Base-by-base conservation (phyloP, 2,797 vertebrate species). In the Halcyon smyrnensis region DNA sequence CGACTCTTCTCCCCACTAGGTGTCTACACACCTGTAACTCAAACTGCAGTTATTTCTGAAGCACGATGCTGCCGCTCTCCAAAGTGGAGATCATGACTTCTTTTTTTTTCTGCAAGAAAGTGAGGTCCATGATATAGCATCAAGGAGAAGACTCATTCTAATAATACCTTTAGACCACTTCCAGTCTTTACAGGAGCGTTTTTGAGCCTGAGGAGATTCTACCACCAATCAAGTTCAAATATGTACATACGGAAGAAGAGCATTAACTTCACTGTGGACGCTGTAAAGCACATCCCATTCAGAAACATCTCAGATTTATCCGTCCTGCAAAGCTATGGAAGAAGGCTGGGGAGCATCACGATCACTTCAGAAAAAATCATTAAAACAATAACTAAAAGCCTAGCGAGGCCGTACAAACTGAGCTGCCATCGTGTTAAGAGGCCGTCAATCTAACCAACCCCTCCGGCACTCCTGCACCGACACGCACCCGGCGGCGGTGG, bases 11-110 rank as follows among this genome's bases (percentile, higher is more conserved):
- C 89, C 93, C 96, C 96, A 93, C 92, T 95, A 97, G 95, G 87
- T 89, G 95, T 96, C 95, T 53, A 87, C 74, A 91, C 96, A 96
- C 95, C 89, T 92, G 89, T 82, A 83, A 89, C 71, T 81, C 69
- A 50, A 68, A 57, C n/a, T 32, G 34, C 64, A 56, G 71, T n/a
- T 64, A 37, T 21, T 75, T 37, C 68, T 15, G 4, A 68, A 84
- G 48, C 27, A 60, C 0, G 28, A 43, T 43, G 70, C 57, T 90
- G 43, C 48, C 0, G 1, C 53, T 83, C 46, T 60, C 46, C 82
- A 74, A 54, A 57, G n/a, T 6, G 71, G 79, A 94, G 28, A 75
- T 6, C 2, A 74, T 4, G 50, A 56, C 17, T 51, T 68, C 36
- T 89, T 59, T 59, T 89, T 59, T 56, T n/a, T n/a, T n/a, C 50